Evolutionary conservation across 2,113 vertebrate genomes (phyloP).

Genomic region (Benthochromis sp.): DNA sequence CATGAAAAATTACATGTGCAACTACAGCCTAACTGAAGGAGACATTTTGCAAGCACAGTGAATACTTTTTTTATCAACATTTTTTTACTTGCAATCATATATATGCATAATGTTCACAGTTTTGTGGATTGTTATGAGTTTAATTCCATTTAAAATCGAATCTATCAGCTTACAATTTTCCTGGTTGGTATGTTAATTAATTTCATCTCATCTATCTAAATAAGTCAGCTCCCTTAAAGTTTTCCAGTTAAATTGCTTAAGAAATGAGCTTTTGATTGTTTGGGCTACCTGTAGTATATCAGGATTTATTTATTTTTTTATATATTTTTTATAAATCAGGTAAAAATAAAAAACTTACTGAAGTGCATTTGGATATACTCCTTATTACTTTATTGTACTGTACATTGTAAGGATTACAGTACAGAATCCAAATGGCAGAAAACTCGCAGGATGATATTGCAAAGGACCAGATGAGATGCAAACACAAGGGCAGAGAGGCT

Average conservation of each 20-base stretch:
- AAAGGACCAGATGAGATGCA: not conserved
- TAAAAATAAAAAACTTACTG: not conserved
- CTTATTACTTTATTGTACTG: not conserved
- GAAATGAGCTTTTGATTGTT: not conserved
- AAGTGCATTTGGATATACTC: not conserved
- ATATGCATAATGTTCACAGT: not conserved
- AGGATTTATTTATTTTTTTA: not conserved
- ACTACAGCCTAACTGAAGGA: not conserved
- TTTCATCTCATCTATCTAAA: not conserved
- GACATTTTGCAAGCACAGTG: not conserved
- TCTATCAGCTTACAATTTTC: not conserved
- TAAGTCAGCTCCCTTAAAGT: not conserved
- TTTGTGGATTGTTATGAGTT: not conserved
- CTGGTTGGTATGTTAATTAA: not conserved
- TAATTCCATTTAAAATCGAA: not conserved
- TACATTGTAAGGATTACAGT: not conserved
- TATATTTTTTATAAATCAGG: not conserved
- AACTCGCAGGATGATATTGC: not conserved
- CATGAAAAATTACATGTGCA: not conserved
- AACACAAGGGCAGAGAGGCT: not conserved
- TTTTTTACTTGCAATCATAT: not conserved
- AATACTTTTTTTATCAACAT: not conserved
- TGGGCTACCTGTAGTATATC: not conserved
- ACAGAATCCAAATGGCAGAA: not conserved
- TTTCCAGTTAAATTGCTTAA: not conserved